Conservation (phyloP, 2,113 vertebrate genomes). For the Erpornis zantholeuca region DNA sequence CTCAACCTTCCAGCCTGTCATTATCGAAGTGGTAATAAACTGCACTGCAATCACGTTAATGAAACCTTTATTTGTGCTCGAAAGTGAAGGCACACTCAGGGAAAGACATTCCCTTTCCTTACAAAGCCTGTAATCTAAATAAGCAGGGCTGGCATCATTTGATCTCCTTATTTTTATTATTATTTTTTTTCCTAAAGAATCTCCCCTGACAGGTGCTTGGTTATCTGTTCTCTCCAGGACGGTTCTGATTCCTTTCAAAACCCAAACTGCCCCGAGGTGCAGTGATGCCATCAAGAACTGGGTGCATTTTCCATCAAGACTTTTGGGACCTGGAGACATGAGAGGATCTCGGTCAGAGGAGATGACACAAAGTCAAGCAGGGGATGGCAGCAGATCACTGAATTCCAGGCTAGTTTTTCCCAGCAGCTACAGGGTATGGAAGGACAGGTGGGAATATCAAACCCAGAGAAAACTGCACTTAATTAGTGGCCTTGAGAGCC, state of each 20-base stretch:
- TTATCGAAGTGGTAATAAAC: not conserved
- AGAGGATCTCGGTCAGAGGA: not conserved
- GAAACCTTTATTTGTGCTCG: not conserved
- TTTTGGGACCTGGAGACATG: not conserved
- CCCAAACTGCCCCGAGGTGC: not conserved
- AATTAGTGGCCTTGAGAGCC: not conserved
- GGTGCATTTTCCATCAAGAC: not conserved
- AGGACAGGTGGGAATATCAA: not conserved
- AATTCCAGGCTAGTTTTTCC: not conserved
- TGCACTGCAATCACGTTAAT: not conserved
- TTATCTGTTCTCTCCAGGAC: not conserved
- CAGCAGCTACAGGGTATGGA: not conserved
- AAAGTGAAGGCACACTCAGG: not conserved
- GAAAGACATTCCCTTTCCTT: not conserved
- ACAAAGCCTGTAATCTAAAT: not conserved
- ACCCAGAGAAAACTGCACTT: not conserved
- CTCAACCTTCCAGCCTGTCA: not conserved
- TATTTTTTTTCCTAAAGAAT: not conserved
- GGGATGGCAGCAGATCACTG: not conserved
- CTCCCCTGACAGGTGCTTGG: not conserved
- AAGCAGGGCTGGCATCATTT: not conserved
- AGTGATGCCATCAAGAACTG: rapidly evolving
- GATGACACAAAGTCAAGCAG: not conserved
- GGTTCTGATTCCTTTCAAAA: not conserved
- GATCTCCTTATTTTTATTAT: not conserved